Base-by-base conservation (phyloP, 2,113 vertebrate species). In the Ornithorhynchus anatinus region DNA sequence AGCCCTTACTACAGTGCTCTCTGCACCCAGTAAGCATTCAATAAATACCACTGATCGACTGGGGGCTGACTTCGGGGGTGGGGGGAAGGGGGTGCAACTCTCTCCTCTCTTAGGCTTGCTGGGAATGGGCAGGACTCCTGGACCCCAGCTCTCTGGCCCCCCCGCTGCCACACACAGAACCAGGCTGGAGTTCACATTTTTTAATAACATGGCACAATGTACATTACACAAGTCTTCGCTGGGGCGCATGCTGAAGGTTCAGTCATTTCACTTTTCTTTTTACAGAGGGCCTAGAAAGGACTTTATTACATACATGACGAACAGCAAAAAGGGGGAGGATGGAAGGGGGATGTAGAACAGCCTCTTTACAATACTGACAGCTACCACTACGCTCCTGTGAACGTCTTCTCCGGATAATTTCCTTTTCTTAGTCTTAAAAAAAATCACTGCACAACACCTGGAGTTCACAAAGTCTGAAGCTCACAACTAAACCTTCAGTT, bases 201-300 rank as follows among this genome's bases (percentile, higher is more conserved):
- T 99, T 99, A 98, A 98, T 99, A 96, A 99, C 97, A 97, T 98
- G 97, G 96, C 96, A 99, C 97, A 98, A 96, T 97, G 96, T 96
- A 99, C 97, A 98, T 96, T 94, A 98, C 97, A 98, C 97, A 97
- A 95, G 85, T 64, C 84, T 94, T 94, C 91, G 93, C 94, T 82
- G 95, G 97, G 96, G 88, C 95, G 96, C 97, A 99, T 99, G 97
- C 97, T 95, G 95, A 95, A 96, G 94, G 96, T 94, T 95, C 94
- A 93, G 95, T 95, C 87, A 93, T 95, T 96, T 95, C 90, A 92
- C 94, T 89, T 92, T 82, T 82, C 90, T 96, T 94, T 95, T 94
- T 96, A 97, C 96, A 97, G 82, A 91, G 93, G 94, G 92, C 95
- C 95, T 97, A 96, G 94, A 97, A 96, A 98, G 93, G 94, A 96